Conservation (phyloP, 2,888 invertebrate species). For the Sarcophaga subvicina region DNA sequence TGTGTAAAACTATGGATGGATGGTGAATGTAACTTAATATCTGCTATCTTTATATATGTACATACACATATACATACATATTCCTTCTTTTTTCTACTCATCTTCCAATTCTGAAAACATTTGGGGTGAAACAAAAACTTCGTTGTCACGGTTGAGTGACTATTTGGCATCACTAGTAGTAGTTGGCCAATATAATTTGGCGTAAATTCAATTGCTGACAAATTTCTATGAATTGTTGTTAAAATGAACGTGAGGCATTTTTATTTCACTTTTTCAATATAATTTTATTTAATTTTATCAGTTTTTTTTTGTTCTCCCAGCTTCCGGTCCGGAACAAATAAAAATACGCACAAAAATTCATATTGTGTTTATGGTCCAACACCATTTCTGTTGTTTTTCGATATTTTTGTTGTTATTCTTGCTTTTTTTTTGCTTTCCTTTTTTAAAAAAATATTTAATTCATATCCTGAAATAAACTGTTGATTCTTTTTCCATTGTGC, state of each 20-base stretch:
- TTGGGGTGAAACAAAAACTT: slow-evolving; percentile 62
- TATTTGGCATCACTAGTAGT: slow-evolving; percentile 67
- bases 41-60: not conserved
- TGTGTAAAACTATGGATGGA: too few species aligned
- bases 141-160: slow-evolving; percentile 67
- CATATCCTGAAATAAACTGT: slow-evolving; percentile 64
- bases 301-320: slow-evolving; percentile 21
- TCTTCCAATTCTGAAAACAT: slow-evolving; percentile 30
- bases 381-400: slow-evolving; percentile 40
- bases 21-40: not conserved
- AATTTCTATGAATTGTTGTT: slow-evolving; percentile 69
- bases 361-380: slow-evolving; percentile 62
- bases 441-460: slow-evolving; percentile 52
- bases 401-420: too few species aligned
- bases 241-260: slow-evolving; percentile 66
- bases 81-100: not conserved
- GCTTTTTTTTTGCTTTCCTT: not conserved
- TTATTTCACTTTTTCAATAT: slow-evolving; percentile 47
- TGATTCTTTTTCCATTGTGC: slow-evolving; percentile 49
- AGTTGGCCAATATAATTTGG: slow-evolving; percentile 69
- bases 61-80: not conserved
- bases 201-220: slow-evolving; percentile 69
- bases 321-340: slow-evolving; percentile 67
- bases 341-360: slow-evolving; percentile 63
- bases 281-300: slow-evolving; percentile 2